phyloP scores from a whole-genome alignment of 2,888 invertebrate genomes.

The Sialis fuliginosa region DNA sequence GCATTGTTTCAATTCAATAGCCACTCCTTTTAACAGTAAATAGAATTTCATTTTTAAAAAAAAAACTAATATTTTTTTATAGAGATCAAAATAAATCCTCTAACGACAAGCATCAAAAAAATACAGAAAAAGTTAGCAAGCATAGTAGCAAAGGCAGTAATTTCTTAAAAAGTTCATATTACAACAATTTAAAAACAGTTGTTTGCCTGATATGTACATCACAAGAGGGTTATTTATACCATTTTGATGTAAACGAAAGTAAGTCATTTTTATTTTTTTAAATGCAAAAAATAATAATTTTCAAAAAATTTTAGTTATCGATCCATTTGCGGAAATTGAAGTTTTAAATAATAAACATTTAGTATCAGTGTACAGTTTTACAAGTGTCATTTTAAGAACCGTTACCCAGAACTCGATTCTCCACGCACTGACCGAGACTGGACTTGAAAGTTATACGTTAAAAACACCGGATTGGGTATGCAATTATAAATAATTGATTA shows the following conservation, averaged over 20 bases:
- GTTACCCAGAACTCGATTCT: conserved; percentile 46
- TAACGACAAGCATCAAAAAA: conserved; percentile 11
- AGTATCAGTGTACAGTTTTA: conserved; percentile 50
- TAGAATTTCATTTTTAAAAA: background rate
- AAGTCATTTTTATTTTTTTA: background rate
- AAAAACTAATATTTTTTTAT: background rate
- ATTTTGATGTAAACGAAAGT: conserved; percentile 24
- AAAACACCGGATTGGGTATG: conserved; percentile 16
- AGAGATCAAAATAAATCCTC: background rate
- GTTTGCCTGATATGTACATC: conserved; percentile 43
- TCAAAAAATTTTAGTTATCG: conserved; percentile 7
- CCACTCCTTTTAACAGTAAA: background rate
- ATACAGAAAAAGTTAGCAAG: conserved; percentile 10
- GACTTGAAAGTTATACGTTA: conserved; percentile 58
- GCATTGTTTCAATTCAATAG: too few species aligned
- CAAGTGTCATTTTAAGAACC: conserved; percentile 47
- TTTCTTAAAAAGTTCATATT: conserved; percentile 32
- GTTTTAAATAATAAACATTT: conserved; percentile 24
- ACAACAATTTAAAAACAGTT: conserved; percentile 37
- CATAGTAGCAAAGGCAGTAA: conserved; percentile 16
- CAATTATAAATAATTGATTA: background rate
- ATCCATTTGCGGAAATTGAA: conserved; percentile 10
- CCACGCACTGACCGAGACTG: conserved; percentile 59
- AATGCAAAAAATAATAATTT: background rate
- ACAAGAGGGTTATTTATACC: conserved; percentile 56